Percentiles rank a stretch among this genome's conserved stretches.
Evolutionary conservation across 1,140 invertebrate genomes (phyloP).

Genomic region (Platyscapa corneri): DNA sequence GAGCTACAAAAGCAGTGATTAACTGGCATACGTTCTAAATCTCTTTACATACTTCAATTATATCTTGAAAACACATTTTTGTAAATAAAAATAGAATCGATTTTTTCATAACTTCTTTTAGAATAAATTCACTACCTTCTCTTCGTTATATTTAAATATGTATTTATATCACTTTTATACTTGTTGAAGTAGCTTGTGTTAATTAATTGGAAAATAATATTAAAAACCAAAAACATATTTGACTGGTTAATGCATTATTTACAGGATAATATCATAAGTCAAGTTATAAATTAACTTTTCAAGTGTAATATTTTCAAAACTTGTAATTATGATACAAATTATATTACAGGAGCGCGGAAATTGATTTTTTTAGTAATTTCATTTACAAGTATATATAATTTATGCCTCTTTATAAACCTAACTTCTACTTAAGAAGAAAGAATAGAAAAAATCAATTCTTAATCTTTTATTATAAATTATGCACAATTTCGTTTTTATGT

Average conservation of each 20-base stretch:
- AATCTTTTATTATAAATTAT: too few relatives aligned
- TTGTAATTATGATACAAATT: neutral
- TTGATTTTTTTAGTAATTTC: too few relatives aligned
- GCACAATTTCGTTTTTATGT: too few relatives aligned
- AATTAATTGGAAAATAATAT: neutral
- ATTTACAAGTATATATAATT: too few relatives aligned
- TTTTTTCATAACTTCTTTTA: neutral
- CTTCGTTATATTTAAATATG: neutral
- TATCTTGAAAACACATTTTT: neutral
- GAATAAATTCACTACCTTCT: neutral
- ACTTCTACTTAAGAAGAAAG: too few relatives aligned
- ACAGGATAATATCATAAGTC: neutral
- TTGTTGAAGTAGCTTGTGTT: neutral
- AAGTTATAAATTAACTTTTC: neutral
- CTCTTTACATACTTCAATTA: neutral
- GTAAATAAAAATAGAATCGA: neutral
- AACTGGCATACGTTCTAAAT: neutral
- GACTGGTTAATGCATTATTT: neutral
- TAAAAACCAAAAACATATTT: neutral
- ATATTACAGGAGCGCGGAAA: neutral
- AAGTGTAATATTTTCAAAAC: neutral
- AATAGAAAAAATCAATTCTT: too few relatives aligned
- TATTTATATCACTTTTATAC: neutral
- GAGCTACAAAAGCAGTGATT: neutral
- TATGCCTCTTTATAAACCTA: too few relatives aligned